Evolutionary conservation across 2,888 invertebrate genomes (phyloP), one percentile per base, ranked within the genome.

Genomic region (Oasisia sp.): DNA sequence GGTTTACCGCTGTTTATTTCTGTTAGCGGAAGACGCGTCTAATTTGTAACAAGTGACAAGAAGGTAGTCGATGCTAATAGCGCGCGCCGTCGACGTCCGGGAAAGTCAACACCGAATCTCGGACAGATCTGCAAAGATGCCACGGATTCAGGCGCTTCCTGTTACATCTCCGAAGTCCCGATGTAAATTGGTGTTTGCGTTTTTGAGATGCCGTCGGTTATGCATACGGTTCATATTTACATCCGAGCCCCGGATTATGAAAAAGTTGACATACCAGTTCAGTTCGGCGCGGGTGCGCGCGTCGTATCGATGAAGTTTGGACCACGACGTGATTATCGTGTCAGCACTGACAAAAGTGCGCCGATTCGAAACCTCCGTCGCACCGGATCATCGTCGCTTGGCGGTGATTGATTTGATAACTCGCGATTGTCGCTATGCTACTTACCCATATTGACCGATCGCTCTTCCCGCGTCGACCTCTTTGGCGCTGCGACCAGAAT

Each of bases 381-480:
- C 74, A 74, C 74, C 74, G 7, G 74, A 74, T 74, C 74, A 74
- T 27, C 74, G 27, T 74, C 74, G 74, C 19, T 19, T 27, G 74
- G 74, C 74, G 74, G 19, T 74, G 74, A 74, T 74, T 74, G 27
- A 74, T 74, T 74, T 74, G 27, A 74, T 74, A 74, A 74, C 74
- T 19, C 74, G 27, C 27, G 74, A 74, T 27, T 74, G 74, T 74
- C 74, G 74, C 14, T 27, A 74, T 27, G 74, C 27, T 74, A 74
- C 74, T 74, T 74, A 74, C 74, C 74, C 74, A 74, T 74, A 74
- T 74, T 74, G 74, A 74, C 74, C 74, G 74, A 74, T 74, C 74
- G 14, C 27, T n/a, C 27, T 74, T 74, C 27, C 74, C 74, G 74
- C n/a, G 14, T 74, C 74, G 27, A 74, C 74, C 74, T 74, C n/a